Conservation (phyloP, 2,797 vertebrate species). For the Sciurus carolinensis region DNA sequence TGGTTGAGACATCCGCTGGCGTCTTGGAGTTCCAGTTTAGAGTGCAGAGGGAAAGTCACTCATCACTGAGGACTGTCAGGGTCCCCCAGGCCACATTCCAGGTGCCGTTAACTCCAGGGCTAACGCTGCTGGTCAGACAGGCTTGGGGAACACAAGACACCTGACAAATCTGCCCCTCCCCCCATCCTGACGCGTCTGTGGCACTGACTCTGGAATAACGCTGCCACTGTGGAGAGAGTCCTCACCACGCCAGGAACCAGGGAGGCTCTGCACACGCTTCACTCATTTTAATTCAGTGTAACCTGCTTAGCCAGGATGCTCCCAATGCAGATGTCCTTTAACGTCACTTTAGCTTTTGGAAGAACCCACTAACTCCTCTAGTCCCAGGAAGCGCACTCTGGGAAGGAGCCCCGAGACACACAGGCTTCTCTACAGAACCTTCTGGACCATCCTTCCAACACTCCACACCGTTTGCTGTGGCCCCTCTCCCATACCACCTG, state of each 20-base stretch:
- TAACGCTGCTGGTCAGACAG: background rate
- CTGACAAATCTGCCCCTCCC: background rate
- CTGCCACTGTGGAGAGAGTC: background rate
- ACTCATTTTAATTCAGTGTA: background rate
- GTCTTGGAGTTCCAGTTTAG: background rate
- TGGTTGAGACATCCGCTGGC: background rate
- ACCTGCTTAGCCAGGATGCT: background rate
- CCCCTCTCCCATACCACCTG: background rate
- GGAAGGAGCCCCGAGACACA: background rate
- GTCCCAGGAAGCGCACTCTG: background rate
- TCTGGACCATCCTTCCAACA: background rate
- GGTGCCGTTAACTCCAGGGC: rapidly evolving
- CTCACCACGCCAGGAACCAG: rapidly evolving
- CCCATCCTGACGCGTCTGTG: background rate
- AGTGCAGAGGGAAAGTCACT: background rate
- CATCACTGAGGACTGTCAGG: background rate
- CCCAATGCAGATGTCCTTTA: background rate
- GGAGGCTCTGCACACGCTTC: background rate
- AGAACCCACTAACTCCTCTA: background rate
- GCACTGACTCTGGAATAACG: background rate
- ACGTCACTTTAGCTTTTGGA: background rate
- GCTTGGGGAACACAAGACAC: background rate
- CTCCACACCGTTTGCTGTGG: rapidly evolving
- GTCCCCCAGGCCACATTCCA: rapidly evolving
- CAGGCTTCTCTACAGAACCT: background rate